phyloP scores from a whole-genome alignment of 2,888 invertebrate genomes.

The Agonum fuliginosum region DNA sequence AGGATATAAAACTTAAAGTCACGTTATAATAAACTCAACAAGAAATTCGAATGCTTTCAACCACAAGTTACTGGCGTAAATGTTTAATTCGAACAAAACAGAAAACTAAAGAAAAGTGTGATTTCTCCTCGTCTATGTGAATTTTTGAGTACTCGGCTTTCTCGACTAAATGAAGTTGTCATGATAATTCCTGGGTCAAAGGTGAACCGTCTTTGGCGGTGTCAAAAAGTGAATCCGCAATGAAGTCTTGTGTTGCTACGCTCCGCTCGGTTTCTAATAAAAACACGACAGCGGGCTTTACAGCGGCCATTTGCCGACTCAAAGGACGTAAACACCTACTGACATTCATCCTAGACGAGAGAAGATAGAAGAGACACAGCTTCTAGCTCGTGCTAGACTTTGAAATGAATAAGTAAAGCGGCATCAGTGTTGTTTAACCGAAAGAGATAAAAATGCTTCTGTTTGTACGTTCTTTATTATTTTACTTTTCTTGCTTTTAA shows the following conservation, averaged over 20 bases:
- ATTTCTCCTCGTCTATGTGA: background rate
- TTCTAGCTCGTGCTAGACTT: background rate
- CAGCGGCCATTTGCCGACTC: conserved; percentile 4
- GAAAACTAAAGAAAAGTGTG: background rate
- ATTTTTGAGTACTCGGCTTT: conserved; percentile 26
- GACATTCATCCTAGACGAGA: conserved; percentile 9
- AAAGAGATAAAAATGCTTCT: too few relatives aligned
- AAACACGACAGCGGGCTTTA: background rate
- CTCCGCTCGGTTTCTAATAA: background rate
- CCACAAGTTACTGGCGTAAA: background rate
- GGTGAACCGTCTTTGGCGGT: background rate
- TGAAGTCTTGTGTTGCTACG: conserved; percentile 15
- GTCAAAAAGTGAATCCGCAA: conserved; percentile 34
- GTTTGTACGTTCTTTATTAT: too few relatives aligned
- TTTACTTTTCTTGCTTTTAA: too few relatives aligned
- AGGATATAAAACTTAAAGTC: too few relatives aligned
- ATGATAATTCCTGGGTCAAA: conserved; percentile 19
- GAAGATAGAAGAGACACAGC: too few relatives aligned
- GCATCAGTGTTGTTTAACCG: background rate
- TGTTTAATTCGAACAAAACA: background rate
- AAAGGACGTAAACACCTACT: conserved; percentile 24
- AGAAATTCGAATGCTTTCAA: too few relatives aligned
- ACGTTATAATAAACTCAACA: too few relatives aligned
- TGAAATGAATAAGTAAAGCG: background rate
- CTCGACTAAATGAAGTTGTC: conserved; percentile 29